Evolutionary conservation across 2,888 invertebrate genomes (phyloP).

Genomic region (Philopedon plagiatum): DNA sequence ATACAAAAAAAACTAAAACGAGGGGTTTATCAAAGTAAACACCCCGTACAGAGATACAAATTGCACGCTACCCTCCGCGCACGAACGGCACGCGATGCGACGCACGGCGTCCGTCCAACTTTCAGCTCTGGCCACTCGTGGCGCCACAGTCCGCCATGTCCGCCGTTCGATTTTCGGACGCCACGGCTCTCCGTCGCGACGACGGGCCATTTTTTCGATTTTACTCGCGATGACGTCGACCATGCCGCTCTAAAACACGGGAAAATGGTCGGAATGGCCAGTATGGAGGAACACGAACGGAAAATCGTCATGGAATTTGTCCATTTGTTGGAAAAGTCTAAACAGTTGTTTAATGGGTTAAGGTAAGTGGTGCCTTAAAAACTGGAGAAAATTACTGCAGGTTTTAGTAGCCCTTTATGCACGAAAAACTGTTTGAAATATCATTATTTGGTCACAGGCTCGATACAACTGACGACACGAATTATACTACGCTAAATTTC

Average conservation of each 20-base stretch:
- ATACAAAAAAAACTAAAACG: too few species aligned
- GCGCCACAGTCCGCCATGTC: constrained; percentile 60
- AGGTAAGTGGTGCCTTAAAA: constrained; percentile 73
- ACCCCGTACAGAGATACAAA: not conserved
- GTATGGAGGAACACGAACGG: constrained; percentile 88
- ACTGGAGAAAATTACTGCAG: not conserved
- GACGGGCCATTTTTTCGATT: constrained; percentile 43
- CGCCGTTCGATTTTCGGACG: constrained; percentile 68
- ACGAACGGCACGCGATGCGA: not conserved
- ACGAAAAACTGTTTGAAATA: too few species aligned
- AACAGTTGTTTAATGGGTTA: constrained; percentile 96
- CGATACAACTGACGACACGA: too few species aligned
- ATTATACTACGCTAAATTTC: too few species aligned
- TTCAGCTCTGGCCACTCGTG: constrained; percentile 52
- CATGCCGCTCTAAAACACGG: constrained; percentile 39
- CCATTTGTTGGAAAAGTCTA: constrained; percentile 96
- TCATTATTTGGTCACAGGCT: too few species aligned
- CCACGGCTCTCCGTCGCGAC: constrained; percentile 48
- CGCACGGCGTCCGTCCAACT: constrained; percentile 3
- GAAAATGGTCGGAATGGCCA: constrained; percentile 83
- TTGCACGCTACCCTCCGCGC: not conserved
- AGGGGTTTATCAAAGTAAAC: too few species aligned
- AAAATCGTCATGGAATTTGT: constrained; percentile 96
- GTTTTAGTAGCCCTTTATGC: not conserved
- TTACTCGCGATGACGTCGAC: constrained; percentile 30